These are phyloP conservation scores for Pavo muticus DNA, from an alignment of 2,113 vertebrate genomes.

Conservation along the genomic window DNA sequence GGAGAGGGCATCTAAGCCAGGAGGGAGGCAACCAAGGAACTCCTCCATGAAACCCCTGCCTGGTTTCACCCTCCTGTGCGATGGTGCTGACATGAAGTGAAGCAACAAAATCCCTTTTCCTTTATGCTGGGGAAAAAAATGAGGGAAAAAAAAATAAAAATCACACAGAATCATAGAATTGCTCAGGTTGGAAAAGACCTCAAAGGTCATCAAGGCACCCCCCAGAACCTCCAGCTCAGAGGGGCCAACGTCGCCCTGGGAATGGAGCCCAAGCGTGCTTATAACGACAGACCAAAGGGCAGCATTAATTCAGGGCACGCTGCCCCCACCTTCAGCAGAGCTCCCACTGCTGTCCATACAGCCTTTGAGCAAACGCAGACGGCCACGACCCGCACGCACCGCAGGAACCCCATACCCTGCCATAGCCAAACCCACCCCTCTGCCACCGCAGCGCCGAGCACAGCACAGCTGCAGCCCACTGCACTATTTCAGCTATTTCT, in stretches of 20 bases:
- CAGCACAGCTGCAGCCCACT: not conserved
- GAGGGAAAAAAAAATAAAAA: too few relatives aligned
- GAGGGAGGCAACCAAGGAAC: not conserved
- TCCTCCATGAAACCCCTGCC: not conserved
- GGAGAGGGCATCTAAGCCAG: not conserved
- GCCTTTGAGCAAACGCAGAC: not conserved
- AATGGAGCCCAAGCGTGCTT: not conserved
- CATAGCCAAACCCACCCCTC: fast-evolving
- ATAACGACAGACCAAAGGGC: not conserved
- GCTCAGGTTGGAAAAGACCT: too few relatives aligned
- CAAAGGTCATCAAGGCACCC: not conserved
- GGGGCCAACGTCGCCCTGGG: not conserved
- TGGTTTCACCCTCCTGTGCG: fast-evolving
- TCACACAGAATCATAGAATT: too few relatives aligned
- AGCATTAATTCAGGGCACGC: not conserved
- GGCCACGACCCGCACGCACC: not conserved
- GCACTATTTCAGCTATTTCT: not conserved
- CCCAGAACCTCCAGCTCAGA: not conserved
- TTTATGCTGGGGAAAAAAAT: not conserved
- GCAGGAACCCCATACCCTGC: not conserved
- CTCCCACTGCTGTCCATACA: not conserved
- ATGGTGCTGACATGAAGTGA: not conserved
- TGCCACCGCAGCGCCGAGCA: not conserved
- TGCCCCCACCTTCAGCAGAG: not conserved
- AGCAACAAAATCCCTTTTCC: not conserved